These are phyloP conservation scores for Gibbula magus DNA, from an alignment of 2,888 invertebrate genomes.

Conservation along the genomic window DNA sequence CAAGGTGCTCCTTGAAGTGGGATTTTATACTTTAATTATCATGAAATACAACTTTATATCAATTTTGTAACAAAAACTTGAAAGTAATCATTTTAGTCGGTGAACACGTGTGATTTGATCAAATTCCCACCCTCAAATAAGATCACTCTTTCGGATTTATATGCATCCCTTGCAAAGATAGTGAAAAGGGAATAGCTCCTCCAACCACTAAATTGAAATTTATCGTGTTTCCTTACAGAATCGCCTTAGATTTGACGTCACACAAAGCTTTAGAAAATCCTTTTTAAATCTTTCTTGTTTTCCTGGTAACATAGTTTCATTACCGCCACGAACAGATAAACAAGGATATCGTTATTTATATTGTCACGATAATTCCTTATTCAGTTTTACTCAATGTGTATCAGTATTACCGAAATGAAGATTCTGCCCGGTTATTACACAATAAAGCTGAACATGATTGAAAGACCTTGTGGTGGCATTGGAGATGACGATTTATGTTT, in stretches of 20 bases:
- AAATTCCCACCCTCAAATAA: constrained; percentile 11
- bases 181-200: neutral
- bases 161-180: neutral
- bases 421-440: too few relatives aligned
- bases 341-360: too few relatives aligned
- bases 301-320: too few relatives aligned
- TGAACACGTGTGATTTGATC: constrained; percentile 8
- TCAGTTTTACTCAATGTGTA: too few relatives aligned
- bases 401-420: too few relatives aligned
- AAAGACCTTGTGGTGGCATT: too few relatives aligned
- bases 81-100: neutral
- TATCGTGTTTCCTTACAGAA: neutral
- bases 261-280: neutral
- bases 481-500: too few relatives aligned
- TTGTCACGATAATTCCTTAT: too few relatives aligned
- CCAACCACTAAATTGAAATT: neutral
- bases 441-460: too few relatives aligned
- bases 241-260: neutral
- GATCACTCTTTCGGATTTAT: constrained; percentile 7
- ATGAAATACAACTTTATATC: constrained; percentile 7
- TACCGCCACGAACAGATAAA: too few relatives aligned
- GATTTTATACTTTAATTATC: constrained; percentile 1
- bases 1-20: neutral
- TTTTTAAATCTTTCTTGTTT: neutral
- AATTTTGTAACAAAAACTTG: neutral